Evolutionary conservation across 1,140 invertebrate genomes (phyloP).

Genomic region (Penaeus chinensis): DNA sequence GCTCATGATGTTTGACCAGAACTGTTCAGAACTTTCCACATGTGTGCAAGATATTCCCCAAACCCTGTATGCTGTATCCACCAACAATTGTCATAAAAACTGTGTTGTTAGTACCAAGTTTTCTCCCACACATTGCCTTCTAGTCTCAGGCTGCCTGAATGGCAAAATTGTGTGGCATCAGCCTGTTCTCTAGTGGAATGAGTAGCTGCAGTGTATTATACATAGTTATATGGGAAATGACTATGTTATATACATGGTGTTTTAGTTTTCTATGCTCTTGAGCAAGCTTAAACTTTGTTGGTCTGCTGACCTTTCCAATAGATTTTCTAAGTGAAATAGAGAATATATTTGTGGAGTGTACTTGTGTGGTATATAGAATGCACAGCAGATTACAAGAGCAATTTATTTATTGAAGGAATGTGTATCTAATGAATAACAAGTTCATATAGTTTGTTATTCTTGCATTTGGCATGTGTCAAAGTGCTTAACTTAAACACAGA

Average conservation of each 20-base stretch:
- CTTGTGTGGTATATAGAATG: too few species aligned
- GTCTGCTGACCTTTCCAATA: background rate
- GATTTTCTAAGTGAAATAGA: too few species aligned
- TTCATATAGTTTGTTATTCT: too few species aligned
- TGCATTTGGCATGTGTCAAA: too few species aligned
- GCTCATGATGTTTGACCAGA: conserved; percentile 81
- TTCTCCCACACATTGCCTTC: conserved; percentile 83
- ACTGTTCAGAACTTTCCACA: conserved; percentile 83
- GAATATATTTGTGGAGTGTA: too few species aligned
- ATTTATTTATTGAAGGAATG: too few species aligned
- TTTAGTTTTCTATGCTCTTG: too few species aligned
- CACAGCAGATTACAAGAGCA: too few species aligned
- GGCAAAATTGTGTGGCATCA: conserved; percentile 92
- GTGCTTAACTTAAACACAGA: too few species aligned
- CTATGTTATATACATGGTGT: too few species aligned
- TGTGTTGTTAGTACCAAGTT: conserved; percentile 93
- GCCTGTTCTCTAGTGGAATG: conserved; percentile 74
- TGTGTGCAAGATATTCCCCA: conserved; percentile 72
- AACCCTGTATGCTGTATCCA: conserved; percentile 75
- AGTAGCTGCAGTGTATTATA: background rate
- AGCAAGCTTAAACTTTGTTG: conserved; percentile 2
- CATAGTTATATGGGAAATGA: background rate
- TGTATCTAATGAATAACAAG: too few species aligned
- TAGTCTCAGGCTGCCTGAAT: conserved; percentile 88
- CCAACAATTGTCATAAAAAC: conserved; percentile 80